These are phyloP conservation scores for Acanthopleura granulata DNA, from an alignment of 2,888 invertebrate genomes.

Conservation along the genomic window DNA sequence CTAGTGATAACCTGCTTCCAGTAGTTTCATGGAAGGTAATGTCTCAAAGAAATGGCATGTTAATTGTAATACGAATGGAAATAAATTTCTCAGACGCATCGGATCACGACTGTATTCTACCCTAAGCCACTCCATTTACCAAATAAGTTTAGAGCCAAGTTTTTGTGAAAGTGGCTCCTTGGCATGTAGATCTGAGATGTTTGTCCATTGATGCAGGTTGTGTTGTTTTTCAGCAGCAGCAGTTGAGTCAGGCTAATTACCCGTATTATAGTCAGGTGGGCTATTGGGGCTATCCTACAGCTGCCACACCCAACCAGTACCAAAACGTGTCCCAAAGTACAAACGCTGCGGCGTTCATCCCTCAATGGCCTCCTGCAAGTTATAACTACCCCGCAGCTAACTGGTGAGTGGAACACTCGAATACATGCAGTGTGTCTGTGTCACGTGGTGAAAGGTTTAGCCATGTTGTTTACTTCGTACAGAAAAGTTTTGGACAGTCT, in stretches of 20 bases:
- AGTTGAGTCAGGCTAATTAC: constrained; percentile 21
- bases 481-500: too few species aligned
- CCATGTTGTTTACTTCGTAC: too few species aligned
- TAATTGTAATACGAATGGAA: too few species aligned
- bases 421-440: not conserved
- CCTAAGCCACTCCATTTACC: too few species aligned
- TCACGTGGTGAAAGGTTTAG: too few species aligned
- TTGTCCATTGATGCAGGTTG: constrained; percentile 11
- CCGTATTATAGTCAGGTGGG: constrained; percentile 16
- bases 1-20: too few species aligned
- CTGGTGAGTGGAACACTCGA: not conserved
- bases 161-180: too few species aligned
- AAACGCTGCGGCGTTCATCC: constrained; percentile 38
- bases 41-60: too few species aligned
- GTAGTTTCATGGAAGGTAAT: too few species aligned
- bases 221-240: constrained; percentile 31
- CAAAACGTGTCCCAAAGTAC: constrained; percentile 15
- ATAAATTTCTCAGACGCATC: too few species aligned
- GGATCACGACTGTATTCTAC: too few species aligned
- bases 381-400: constrained; percentile 42
- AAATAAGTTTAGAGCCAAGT: too few species aligned
- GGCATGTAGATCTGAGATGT: not conserved
- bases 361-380: constrained; percentile 39
- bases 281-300: constrained; percentile 12
- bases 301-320: constrained; percentile 15